Evolutionary conservation across 30 jellyfish, hydroid and myxozoan genomes (phyloP).

Genomic region (Rhopilema esculentum): DNA sequence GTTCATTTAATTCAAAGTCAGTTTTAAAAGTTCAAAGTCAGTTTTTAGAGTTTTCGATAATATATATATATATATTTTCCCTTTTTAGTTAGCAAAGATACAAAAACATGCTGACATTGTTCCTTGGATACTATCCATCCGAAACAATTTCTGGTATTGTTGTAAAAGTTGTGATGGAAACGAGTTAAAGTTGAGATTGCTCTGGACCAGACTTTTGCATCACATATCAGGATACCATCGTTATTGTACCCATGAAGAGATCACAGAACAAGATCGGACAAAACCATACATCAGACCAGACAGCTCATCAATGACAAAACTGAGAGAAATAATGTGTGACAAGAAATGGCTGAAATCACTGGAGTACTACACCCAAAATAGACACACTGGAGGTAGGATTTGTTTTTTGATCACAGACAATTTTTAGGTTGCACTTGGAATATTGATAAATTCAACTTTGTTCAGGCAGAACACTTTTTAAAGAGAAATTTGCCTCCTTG

Average conservation of each 20-base stretch:
- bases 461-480: neutral
- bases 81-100: no score
- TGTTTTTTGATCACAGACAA: neutral
- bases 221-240: slow-evolving; percentile 34
- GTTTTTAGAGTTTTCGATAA: no score
- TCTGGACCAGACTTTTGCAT: slow-evolving; percentile 36
- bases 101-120: no score
- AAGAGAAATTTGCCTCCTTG: no score
- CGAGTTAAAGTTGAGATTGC: slow-evolving; percentile 30
- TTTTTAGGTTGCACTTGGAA: neutral
- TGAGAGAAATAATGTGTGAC: neutral
- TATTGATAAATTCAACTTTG: neutral
- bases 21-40: no score
- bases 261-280: slow-evolving; percentile 3
- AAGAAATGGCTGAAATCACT: slow-evolving; percentile 31
- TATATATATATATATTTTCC: no score
- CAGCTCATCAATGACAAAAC: slow-evolving; percentile 2
- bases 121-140: no score
- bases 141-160: slow-evolving; percentile 31
- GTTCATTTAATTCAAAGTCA: no score
- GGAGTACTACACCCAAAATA: slow-evolving; percentile 6
- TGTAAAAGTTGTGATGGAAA: slow-evolving; percentile 14
- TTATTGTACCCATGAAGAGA: slow-evolving; percentile 32
- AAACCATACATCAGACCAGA: slow-evolving; percentile 14
- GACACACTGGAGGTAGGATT: slow-evolving; percentile 48